Evolutionary conservation across 2,797 vertebrate species (phyloP), one percentile per base, ranked within the genome.

Genomic region (Spinus pinus): DNA sequence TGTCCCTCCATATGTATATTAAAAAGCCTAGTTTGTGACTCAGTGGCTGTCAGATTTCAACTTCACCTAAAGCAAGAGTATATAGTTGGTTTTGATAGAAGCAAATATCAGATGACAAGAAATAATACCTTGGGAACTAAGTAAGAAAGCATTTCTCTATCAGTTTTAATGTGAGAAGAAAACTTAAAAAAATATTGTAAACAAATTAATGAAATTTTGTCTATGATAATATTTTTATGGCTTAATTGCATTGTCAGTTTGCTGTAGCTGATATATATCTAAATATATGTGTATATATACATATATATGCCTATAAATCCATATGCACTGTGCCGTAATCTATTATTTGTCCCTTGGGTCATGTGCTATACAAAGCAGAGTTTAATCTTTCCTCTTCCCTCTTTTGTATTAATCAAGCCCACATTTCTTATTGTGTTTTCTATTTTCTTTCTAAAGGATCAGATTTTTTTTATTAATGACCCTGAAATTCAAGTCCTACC

Each of bases 11-110:
- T 14, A 54, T 9, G 8, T 28, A 24, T 53, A 20, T 21, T 27
- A 28, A 83, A 73, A 81, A 84, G 3, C 3, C 19, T 69, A 85
- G 2, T 20, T 70, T 39, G 12, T 10, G 13, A 70, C 17, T 73
- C 60, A 62, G 0, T 3, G 23, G 10, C 3, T 70, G 11, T 35
- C 42, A 37, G 21, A 4, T 74, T 58, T 60, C 2, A 4, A 19
- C 16, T 80, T 67, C 5, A 41, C 73, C n/a, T 60, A 60, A 70
- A 90, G 3, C 8, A 84, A 60, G 10, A 33, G 41, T 28, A 58
- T 21, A 39, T 27, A 39, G 15, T 7, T 72, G 13, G 3, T 28
- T 73, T 81, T 88, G 13, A 20, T 30, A 81, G 23, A 58, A 70
- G 14, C 7, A 66, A 15, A 27, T 67, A 58, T 33, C 20, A 70